Base-by-base conservation (phyloP, 2,888 invertebrate genomes). In the Patella ulyssiponensis region DNA sequence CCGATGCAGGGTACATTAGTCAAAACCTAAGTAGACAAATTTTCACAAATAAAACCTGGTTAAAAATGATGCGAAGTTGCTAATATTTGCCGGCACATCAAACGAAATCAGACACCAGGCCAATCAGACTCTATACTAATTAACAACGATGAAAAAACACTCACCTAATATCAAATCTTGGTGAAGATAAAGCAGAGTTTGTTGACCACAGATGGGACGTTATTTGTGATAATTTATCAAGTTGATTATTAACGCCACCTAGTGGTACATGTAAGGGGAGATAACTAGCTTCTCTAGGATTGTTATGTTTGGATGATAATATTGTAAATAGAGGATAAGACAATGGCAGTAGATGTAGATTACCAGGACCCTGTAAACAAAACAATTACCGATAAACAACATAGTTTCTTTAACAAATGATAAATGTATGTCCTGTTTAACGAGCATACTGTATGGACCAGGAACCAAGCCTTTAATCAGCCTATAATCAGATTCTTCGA, bases 201-300 rank as follows among this genome's bases (percentile, higher is more conserved):
- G 88, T 85, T 53, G 81, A 78, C 89, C 89, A 89, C 23, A 88
- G 76, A 76, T 87, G 84, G 20, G 77, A 79, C 15, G 83, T 78
- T 53, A 88, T 64, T 9, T 79, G 70, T 0, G 71, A 64, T 27
- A 88, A 73, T 78, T 84, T 78, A 14, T 80, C 53, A 14, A 80
- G 64, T 79, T 84, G 82, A 3, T 70, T 44, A 33, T 80, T 73
- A 17, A 82, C 78, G 11, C 77, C 76, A 23, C 81, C 82, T 33
- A 86, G 75, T 11, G 84, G 78, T 15, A 86, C 82, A 56, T 81
- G 81, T 69, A 84, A 33, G 20, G 81, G 84, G 11, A 82, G 78
- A 3, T 77, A 70, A 58, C 81, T 82, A 76, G 78, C 51, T 27
- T 74, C 73, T 33, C 56, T 75, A 56, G 74, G 54, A 15, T 69